These are phyloP conservation scores for Dyspetes luteomarginatus DNA, from an alignment of 2,888 invertebrate species.

Conservation along the genomic window DNA sequence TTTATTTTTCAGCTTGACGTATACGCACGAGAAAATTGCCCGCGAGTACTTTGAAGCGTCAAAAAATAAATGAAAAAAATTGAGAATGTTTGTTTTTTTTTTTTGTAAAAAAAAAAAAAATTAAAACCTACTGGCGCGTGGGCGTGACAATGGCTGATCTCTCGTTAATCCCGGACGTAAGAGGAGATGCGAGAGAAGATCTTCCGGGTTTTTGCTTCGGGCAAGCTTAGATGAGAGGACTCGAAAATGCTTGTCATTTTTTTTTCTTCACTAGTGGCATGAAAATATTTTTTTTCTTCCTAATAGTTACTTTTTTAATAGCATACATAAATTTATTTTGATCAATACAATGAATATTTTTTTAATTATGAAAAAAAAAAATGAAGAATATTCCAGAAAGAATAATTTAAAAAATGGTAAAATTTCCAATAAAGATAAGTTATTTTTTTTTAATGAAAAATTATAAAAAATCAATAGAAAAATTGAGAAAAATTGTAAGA, in stretches of 20 bases:
- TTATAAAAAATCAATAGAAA: no score
- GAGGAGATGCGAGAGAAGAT: neutral
- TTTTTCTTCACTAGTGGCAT: neutral
- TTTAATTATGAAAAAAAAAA: neutral
- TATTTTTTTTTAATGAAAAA: no score
- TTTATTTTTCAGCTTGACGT: slow-evolving; percentile 11
- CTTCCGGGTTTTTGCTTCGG: neutral
- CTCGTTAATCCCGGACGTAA: neutral
- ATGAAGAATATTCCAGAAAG: no score
- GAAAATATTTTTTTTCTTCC: neutral
- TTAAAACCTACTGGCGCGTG: neutral
- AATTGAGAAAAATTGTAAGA: no score
- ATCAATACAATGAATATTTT: neutral
- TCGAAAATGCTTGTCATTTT: neutral
- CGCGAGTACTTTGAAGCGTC: neutral
- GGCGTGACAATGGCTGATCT: neutral
- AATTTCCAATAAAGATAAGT: no score
- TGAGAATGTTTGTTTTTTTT: neutral
- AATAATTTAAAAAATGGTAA: no score
- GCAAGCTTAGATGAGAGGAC: neutral
- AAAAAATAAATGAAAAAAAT: neutral
- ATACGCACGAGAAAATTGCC: neutral
- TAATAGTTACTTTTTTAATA: no score
- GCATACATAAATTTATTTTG: no score
- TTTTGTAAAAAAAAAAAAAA: neutral